These are phyloP conservation scores for Hephaestus fuliginosus DNA, from an alignment of 2,797 vertebrate genomes.

Conservation along the genomic window DNA sequence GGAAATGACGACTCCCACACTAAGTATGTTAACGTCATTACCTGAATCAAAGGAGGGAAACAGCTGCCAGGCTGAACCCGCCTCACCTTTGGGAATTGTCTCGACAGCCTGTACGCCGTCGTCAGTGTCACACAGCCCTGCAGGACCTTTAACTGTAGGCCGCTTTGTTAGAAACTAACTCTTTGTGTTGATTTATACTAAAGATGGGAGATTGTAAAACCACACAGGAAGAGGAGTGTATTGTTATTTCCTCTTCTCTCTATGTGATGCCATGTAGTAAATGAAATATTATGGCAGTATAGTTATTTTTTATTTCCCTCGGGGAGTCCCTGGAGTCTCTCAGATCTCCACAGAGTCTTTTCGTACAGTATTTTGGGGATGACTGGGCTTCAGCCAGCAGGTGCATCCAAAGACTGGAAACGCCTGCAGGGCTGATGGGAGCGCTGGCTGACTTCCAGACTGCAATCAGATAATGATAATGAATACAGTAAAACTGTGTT, in stretches of 20 bases:
- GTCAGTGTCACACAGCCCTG: not conserved
- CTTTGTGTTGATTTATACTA: slow-evolving; percentile 1
- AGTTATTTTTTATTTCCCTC: slow-evolving; percentile 17
- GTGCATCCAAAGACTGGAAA: slow-evolving; percentile 58
- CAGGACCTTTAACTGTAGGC: too few species aligned
- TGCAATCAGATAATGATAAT: slow-evolving; percentile 67
- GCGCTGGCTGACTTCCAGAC: slow-evolving; percentile 62
- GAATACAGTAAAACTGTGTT: slow-evolving; percentile 53
- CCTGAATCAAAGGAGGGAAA: slow-evolving; percentile 15
- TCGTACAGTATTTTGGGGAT: slow-evolving; percentile 43
- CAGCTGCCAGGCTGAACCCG: slow-evolving; percentile 33
- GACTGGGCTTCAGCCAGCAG: slow-evolving; percentile 42
- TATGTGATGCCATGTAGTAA: slow-evolving; percentile 43
- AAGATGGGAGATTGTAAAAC: not conserved
- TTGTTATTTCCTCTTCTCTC: slow-evolving; percentile 21
- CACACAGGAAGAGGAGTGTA: not conserved
- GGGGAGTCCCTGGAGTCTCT: slow-evolving; percentile 21
- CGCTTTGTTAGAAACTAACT: not conserved
- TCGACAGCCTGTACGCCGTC: slow-evolving; percentile 5
- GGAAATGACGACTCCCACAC: not conserved
- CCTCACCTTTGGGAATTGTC: slow-evolving; percentile 16
- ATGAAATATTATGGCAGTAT: slow-evolving; percentile 25
- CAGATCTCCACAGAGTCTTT: slow-evolving; percentile 28
- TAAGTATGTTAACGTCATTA: slow-evolving; percentile 30
- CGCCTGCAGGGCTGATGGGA: slow-evolving; percentile 64